A percentile compares a stretch with the other conserved stretches of the same genome.
phyloP scores from a whole-genome alignment of 2,888 invertebrate species.

The Octodonta nipae region DNA sequence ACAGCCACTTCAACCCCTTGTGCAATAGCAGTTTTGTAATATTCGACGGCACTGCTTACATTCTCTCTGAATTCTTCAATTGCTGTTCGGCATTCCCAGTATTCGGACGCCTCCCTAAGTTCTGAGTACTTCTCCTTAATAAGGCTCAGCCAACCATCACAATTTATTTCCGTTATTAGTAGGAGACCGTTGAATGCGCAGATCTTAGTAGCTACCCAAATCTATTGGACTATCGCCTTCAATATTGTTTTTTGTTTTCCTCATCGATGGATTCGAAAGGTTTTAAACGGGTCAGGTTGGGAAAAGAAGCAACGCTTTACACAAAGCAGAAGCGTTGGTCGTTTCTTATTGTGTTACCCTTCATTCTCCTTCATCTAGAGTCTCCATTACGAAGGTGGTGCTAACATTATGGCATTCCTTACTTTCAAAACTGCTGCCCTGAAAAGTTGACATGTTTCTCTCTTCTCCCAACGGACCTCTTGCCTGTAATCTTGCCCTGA shows the following conservation, averaged over 20 bases:
- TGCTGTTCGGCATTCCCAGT: slow-evolving; percentile 49
- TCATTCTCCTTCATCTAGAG: no score
- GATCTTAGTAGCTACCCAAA: slow-evolving; percentile 25
- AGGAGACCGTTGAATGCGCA: slow-evolving; percentile 26
- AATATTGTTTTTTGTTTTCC: slow-evolving; percentile 43
- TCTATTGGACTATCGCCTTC: slow-evolving; percentile 29
- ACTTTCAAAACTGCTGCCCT: no score
- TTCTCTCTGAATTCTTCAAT: slow-evolving; percentile 43
- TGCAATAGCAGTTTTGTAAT: slow-evolving; percentile 44
- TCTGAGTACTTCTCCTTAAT: slow-evolving; percentile 37
- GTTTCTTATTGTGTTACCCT: no score
- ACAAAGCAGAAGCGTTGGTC: no score
- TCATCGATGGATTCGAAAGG: slow-evolving; percentile 27
- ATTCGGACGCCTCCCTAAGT: slow-evolving; percentile 37
- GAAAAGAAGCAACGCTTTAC: slow-evolving; percentile 16
- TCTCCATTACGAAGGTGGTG: no score
- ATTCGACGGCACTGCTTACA: slow-evolving; percentile 43
- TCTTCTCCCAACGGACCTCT: no score
- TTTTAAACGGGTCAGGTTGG: slow-evolving; percentile 11
- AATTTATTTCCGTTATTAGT: no score
- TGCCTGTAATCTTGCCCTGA: no score
- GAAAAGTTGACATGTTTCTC: no score
- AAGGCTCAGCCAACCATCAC: slow-evolving; percentile 42
- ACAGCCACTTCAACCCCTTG: slow-evolving; percentile 43
- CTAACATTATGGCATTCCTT: no score